Percentiles rank a stretch among this genome's conserved stretches.
Evolutionary conservation across 2,888 invertebrate species (phyloP).

Genomic region (Dynastes hyllus): DNA sequence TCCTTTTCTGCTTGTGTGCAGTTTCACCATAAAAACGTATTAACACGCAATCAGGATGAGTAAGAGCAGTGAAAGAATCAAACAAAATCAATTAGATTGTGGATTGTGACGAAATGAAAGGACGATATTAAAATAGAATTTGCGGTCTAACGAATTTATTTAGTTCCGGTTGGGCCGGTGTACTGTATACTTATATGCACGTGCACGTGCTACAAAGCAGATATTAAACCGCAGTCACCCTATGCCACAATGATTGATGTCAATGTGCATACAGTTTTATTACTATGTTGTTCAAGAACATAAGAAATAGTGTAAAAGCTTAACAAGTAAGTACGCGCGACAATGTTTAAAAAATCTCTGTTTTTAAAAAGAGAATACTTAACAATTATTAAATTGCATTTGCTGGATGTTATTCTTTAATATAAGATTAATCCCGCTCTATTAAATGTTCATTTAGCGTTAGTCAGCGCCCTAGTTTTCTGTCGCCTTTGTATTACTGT

Average conservation of each 20-base stretch:
- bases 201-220: conserved; percentile 51
- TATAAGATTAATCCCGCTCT: conserved; percentile 52
- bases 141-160: conserved; percentile 57
- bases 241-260: conserved; percentile 18
- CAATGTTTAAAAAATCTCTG: neutral
- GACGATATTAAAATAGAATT: conserved; percentile 58
- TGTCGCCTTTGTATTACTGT: conserved; percentile 43
- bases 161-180: conserved; percentile 58
- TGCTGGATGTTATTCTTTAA: neutral
- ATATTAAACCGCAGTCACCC: conserved; percentile 48
- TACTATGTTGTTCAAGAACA: neutral
- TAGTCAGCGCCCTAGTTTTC: conserved; percentile 58
- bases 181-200: conserved; percentile 52
- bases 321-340: no score
- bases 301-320: conserved; percentile 23
- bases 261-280: neutral
- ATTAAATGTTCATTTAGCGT: conserved; percentile 70
- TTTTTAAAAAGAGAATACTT: neutral
- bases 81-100: conserved; percentile 25
- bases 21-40: no score
- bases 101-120: conserved; percentile 44
- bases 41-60: neutral
- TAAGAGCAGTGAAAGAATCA: conserved; percentile 19
- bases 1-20: no score
- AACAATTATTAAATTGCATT: no score